phyloP scores from a whole-genome alignment of 2,888 invertebrate species.

The Pyrochroa serraticornis region DNA sequence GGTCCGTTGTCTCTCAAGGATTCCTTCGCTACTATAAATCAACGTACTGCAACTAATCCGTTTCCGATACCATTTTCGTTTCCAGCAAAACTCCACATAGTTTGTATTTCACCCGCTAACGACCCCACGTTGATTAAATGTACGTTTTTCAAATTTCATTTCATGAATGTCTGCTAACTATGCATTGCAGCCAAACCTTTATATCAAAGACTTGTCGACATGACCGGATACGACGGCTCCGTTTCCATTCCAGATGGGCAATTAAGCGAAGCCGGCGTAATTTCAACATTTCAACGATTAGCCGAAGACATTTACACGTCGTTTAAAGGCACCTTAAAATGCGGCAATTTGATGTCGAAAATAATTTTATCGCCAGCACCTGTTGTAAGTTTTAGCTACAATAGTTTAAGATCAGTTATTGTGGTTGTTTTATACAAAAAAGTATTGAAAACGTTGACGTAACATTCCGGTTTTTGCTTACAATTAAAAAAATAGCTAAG shows the following conservation, averaged over 20 bases:
- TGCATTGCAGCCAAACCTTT: slow-evolving; percentile 65
- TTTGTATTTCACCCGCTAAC: slow-evolving; percentile 71
- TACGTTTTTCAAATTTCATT: slow-evolving; percentile 33
- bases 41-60: slow-evolving; percentile 57
- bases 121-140: slow-evolving; percentile 63
- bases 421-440: too few relatives aligned
- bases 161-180: background rate
- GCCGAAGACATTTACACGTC: slow-evolving; percentile 76
- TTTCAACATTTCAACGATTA: slow-evolving; percentile 68
- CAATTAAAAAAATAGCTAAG: too few relatives aligned
- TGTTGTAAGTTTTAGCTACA: slow-evolving; percentile 59
- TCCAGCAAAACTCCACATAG: slow-evolving; percentile 78
- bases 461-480: too few relatives aligned
- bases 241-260: slow-evolving; percentile 65
- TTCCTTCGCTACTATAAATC: slow-evolving; percentile 60
- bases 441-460: background rate
- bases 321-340: slow-evolving; percentile 73
- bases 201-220: slow-evolving; percentile 81
- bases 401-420: too few relatives aligned
- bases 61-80: slow-evolving; percentile 81
- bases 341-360: slow-evolving; percentile 76
- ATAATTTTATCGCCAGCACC: slow-evolving; percentile 78
- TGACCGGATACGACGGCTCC: slow-evolving; percentile 71
- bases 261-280: slow-evolving; percentile 54
- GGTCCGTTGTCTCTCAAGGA: slow-evolving; percentile 69